A percentile compares a stretch with the other conserved stretches of the same genome.
These are phyloP conservation scores for Carassius auratus DNA, from an alignment of 2,113 vertebrate species.

Conservation along the genomic window DNA sequence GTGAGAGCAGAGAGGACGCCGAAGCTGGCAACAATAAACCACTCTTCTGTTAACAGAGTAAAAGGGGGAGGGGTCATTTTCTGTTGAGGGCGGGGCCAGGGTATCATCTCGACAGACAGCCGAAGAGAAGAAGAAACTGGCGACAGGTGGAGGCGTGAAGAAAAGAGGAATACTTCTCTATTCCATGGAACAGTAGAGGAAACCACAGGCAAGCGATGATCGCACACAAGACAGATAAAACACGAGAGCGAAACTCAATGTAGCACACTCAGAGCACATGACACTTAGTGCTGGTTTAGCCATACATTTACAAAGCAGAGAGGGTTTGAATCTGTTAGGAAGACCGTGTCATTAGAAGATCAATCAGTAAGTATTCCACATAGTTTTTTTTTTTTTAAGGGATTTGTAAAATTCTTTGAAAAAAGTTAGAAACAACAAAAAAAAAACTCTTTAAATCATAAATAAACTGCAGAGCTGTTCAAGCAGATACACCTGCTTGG, in stretches of 20 bases:
- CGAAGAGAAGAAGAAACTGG: conserved; percentile 49
- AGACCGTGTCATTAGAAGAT: neutral
- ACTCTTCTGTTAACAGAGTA: conserved; percentile 96
- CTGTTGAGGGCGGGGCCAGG: conserved; percentile 47
- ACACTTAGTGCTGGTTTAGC: conserved; percentile 16
- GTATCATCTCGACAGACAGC: conserved; percentile 30
- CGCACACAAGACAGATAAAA: neutral
- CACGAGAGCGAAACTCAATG: neutral
- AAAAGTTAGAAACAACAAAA: no score
- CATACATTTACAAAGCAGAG: neutral
- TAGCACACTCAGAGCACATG: neutral
- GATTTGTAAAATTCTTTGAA: no score
- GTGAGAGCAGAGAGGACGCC: conserved; percentile 90
- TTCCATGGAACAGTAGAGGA: conserved; percentile 19
- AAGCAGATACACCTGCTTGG: neutral
- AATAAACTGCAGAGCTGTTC: conserved; percentile 3
- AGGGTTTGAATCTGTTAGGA: neutral
- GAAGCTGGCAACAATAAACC: conserved; percentile 95
- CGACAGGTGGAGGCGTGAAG: conserved; percentile 3
- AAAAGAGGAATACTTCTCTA: conserved; percentile 23
- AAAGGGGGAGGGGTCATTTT: conserved; percentile 83
- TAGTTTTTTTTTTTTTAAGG: neutral
- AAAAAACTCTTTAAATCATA: neutral
- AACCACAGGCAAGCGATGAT: neutral
- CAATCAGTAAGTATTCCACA: neutral